Base-by-base conservation (phyloP, 2,113 vertebrate genomes). In the Sinocyclocheilus anshuiensis region DNA sequence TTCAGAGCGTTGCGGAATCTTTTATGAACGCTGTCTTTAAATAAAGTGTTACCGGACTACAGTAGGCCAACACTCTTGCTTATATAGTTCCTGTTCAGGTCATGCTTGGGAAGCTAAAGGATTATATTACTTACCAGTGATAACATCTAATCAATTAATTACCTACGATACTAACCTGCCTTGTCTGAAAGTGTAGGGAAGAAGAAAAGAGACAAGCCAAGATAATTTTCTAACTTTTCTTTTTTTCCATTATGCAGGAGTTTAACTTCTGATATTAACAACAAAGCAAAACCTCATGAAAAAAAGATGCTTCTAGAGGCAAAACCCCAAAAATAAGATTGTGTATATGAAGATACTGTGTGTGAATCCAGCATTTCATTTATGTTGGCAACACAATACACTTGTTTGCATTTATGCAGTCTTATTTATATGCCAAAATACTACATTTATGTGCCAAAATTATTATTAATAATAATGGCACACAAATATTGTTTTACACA, bases 21-120 rank as follows among this genome's bases (percentile, higher is more conserved):
- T 87, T 77, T 85, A 90, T 91, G 93, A 95, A 95, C 92, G 93
- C 86, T 92, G 94, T 91, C 79, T 93, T 92, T 92, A 95, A 95
- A 96, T 96, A 69, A 94, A 95, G 94, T 96, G 95, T 96, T 95
- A 95, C 93, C 93, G 76, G 79, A 87, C 94, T 94, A 95, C 94
- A 92, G 88, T 88, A 92, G 93, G 93, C 91, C 94, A 95, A 94
- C 95, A 96, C 95, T 93, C 95, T 95, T 93, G 92, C 89, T 92
- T 59, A 91, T 93, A 91, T 89, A 92, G 72, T 89, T 92, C 91
- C 87, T 92, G 90, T 86, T 91, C 93, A 86, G 55, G 85, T 91
- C 95, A 95, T 95, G 95, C 95, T 94, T 91, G 91, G 91, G 90
- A 93, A 85, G 83, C 93, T 94, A 91, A 76, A 90, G 90, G 90